Evolutionary conservation across 2,797 vertebrate species (phyloP).

Genomic region (Sebastes dallii): DNA sequence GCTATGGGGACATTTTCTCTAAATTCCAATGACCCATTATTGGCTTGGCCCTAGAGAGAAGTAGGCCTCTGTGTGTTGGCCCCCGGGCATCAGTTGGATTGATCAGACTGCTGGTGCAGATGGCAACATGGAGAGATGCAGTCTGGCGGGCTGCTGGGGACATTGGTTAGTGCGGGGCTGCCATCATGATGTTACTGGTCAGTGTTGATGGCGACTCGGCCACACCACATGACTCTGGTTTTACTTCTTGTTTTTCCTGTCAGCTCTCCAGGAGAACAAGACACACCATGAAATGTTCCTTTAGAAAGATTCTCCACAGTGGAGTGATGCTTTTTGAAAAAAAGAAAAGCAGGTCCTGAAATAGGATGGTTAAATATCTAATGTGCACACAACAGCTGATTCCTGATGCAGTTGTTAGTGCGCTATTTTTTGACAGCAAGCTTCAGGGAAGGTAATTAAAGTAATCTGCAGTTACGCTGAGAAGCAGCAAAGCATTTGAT

Average conservation of each 20-base stretch:
- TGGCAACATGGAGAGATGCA: slow-evolving; percentile 14
- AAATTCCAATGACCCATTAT: slow-evolving; percentile 6
- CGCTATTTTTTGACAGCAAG: slow-evolving; percentile 29
- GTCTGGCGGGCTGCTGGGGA: slow-evolving; percentile 12
- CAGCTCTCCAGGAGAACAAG: slow-evolving; percentile 15
- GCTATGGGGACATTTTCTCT: slow-evolving; percentile 3
- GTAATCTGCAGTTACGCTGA: slow-evolving; percentile 41
- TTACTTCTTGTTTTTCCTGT: not conserved
- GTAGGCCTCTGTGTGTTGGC: not conserved
- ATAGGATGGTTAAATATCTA: slow-evolving; percentile 3
- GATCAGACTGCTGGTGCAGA: slow-evolving; percentile 30
- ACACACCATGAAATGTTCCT: not conserved
- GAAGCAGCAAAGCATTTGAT: slow-evolving; percentile 59
- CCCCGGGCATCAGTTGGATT: slow-evolving; percentile 3
- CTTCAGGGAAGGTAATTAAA: slow-evolving; percentile 53
- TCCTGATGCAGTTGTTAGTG: slow-evolving; percentile 26
- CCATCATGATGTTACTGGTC: slow-evolving; percentile 27
- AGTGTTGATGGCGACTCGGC: slow-evolving; percentile 11
- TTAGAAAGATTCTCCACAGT: not conserved
- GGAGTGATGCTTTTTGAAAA: not conserved
- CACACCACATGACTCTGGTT: slow-evolving; percentile 9
- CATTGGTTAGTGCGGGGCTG: not conserved
- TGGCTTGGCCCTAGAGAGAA: not conserved
- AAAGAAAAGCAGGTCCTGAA: not conserved
- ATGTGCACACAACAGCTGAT: slow-evolving; percentile 12